phyloP scores from a whole-genome alignment of 2,888 invertebrate species.

The Platycnemis pennipes region DNA sequence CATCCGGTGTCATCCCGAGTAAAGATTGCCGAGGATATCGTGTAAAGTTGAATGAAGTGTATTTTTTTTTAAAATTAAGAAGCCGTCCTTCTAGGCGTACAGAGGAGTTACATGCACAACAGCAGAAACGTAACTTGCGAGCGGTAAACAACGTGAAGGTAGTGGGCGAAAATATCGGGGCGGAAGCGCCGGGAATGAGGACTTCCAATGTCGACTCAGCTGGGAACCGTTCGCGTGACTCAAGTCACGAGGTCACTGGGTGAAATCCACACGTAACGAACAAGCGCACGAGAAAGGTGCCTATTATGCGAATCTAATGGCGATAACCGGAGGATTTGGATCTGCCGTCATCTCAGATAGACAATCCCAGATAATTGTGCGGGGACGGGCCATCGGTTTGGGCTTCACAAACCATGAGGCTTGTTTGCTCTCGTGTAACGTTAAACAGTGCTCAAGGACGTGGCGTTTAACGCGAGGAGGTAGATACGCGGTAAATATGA shows the following conservation, averaged over 20 bases:
- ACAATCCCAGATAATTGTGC: not conserved
- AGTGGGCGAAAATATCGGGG: not conserved
- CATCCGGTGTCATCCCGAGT: too few species aligned
- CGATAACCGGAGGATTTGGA: not conserved
- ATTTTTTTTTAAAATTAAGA: too few species aligned
- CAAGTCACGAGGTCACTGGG: conserved; percentile 3
- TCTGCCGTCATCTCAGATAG: not conserved
- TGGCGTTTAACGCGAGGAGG: not conserved
- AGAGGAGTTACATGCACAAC: not conserved
- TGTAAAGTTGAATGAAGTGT: too few species aligned
- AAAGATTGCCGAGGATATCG: too few species aligned
- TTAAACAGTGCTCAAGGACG: not conserved
- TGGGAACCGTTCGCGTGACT: conserved; percentile 13
- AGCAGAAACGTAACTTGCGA: not conserved
- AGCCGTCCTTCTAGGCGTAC: not conserved
- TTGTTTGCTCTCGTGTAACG: too few species aligned
- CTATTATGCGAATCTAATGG: not conserved
- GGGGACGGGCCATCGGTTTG: not conserved
- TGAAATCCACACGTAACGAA: not conserved
- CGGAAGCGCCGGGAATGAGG: not conserved
- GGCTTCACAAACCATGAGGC: not conserved
- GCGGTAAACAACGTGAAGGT: not conserved
- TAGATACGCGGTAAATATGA: not conserved
- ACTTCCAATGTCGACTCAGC: not conserved
- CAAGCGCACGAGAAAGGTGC: not conserved